Percentiles rank a stretch among this genome's conserved stretches.
phyloP scores from a whole-genome alignment of 2,888 invertebrate genomes.

The Parnassius glacialis region DNA sequence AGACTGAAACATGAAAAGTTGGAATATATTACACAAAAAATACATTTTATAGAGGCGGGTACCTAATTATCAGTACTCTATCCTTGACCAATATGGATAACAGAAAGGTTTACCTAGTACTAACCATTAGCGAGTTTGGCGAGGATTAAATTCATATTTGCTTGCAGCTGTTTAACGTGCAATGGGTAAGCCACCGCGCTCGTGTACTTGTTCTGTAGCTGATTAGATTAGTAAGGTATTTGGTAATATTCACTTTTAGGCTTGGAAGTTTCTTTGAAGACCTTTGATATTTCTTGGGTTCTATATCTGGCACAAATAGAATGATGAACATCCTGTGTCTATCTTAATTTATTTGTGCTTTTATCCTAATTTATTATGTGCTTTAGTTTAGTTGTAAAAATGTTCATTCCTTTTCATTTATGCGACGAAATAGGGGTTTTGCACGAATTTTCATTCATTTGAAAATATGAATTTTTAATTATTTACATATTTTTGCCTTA shows the following conservation, averaged over 20 bases:
- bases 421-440: no score
- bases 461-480: no score
- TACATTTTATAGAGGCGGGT: background rate
- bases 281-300: background rate
- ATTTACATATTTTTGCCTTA: no score
- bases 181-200: constrained; percentile 11
- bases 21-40: no score
- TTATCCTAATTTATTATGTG: no score
- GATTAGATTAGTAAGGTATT: constrained; percentile 21
- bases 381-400: no score
- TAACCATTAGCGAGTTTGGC: constrained; percentile 9
- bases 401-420: no score
- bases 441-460: no score
- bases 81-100: constrained; percentile 26
- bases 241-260: background rate
- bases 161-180: constrained; percentile 9
- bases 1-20: no score
- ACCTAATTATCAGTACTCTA: constrained; percentile 6
- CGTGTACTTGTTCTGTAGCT: constrained; percentile 1
- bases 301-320: no score
- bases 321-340: no score
- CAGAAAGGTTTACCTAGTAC: constrained; percentile 13
- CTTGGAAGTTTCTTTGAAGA: background rate
- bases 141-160: constrained; percentile 24
- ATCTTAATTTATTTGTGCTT: no score